phyloP scores from a whole-genome alignment of 2,888 invertebrate genomes.

The Ectemnius continuus region DNA sequence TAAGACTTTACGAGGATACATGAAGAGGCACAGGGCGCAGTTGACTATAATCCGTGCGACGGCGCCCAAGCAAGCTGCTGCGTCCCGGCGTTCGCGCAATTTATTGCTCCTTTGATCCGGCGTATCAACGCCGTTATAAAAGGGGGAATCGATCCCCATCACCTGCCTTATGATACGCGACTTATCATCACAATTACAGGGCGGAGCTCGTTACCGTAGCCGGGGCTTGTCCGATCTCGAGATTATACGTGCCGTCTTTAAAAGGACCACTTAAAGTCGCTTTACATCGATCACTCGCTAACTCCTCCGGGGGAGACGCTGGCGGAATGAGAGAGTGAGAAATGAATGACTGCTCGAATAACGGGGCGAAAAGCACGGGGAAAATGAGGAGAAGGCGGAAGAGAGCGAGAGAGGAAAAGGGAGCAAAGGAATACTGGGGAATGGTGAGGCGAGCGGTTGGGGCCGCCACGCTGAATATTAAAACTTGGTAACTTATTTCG shows the following conservation, averaged over 20 bases:
- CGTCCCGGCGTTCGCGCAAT: neutral
- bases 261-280: conserved; percentile 1
- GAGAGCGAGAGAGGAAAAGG: neutral
- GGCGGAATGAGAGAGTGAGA: conserved; percentile 7
- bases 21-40: neutral
- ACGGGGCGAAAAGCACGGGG: conserved; percentile 2
- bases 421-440: neutral
- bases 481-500: conserved; percentile 5
- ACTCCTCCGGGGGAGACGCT: neutral
- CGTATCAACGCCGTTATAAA: neutral
- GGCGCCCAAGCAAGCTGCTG: neutral
- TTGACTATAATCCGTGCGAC: neutral
- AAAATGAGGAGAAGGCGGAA: neutral
- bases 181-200: neutral
- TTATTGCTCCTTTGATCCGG: neutral
- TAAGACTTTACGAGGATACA: too few species aligned
- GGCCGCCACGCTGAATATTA: conserved; percentile 9
- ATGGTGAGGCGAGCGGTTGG: neutral
- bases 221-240: neutral
- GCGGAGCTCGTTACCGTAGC: neutral
- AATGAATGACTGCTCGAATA: neutral
- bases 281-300: neutral
- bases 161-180: neutral
- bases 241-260: conserved; percentile 4
- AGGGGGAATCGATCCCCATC: conserved; percentile 2